phyloP scores from a whole-genome alignment of 2,797 vertebrate species.

The Lepus townsendii region DNA sequence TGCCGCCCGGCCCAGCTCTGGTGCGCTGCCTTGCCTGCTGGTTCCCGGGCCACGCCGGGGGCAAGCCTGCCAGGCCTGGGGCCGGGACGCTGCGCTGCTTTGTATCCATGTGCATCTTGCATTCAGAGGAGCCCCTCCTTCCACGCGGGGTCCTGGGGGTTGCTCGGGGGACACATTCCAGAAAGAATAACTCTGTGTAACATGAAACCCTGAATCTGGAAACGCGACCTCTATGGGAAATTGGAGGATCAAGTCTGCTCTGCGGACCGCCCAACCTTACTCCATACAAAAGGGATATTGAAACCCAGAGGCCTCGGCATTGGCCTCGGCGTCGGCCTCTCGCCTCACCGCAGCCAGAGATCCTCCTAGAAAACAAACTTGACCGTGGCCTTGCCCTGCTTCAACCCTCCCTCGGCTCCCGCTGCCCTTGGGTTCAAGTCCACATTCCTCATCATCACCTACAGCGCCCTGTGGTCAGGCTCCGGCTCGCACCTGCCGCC shows the following conservation, averaged over 20 bases:
- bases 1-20: not conserved
- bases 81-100: not conserved
- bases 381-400: not conserved
- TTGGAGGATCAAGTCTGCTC: conserved; percentile 77
- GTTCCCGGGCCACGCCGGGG: not conserved
- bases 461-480: not conserved
- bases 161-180: conserved; percentile 84
- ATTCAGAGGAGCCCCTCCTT: conserved; percentile 77
- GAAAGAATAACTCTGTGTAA: conserved; percentile 85
- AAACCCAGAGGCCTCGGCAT: conserved; percentile 71
- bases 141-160: conserved; percentile 75
- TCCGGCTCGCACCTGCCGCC: not conserved
- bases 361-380: conserved; percentile 62
- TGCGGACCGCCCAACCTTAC: conserved; percentile 54
- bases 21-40: not conserved
- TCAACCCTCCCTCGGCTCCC: not conserved
- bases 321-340: conserved; percentile 60
- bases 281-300: conserved; percentile 79
- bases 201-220: conserved; percentile 83
- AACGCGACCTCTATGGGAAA: conserved; percentile 83
- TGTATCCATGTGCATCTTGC: conserved; percentile 35
- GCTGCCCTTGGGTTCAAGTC: conserved; percentile 25
- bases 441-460: not conserved
- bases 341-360: conserved; percentile 17
- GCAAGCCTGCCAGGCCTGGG: not conserved